phyloP scores from a whole-genome alignment of 2,797 vertebrate species.

The Coregonus sp. region DNA sequence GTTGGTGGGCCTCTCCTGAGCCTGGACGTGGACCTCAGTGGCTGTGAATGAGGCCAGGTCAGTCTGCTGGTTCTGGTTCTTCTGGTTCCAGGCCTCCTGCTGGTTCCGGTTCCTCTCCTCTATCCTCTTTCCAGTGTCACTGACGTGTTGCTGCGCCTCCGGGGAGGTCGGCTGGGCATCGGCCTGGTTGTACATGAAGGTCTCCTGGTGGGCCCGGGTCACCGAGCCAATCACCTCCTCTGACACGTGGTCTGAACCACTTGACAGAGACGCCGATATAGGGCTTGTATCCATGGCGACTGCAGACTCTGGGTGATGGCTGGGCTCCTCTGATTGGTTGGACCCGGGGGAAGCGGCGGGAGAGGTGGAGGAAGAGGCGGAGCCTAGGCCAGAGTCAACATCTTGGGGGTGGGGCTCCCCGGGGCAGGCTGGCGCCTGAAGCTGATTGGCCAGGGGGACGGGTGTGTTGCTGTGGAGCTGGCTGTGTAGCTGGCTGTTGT shows the following conservation, averaged over 20 bases:
- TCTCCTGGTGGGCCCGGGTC: constrained; percentile 88
- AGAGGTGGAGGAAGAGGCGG: constrained; percentile 40
- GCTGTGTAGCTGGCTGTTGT: constrained; percentile 78
- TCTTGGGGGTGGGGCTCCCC: constrained; percentile 34
- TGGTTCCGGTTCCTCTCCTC: constrained; percentile 32
- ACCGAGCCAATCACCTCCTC: constrained; percentile 90
- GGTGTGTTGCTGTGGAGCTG: constrained; percentile 66
- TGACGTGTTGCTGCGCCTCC: not conserved
- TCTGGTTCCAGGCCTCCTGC: constrained; percentile 63
- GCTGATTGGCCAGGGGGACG: constrained; percentile 38
- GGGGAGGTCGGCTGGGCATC: not conserved
- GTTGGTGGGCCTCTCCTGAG: constrained; percentile 28
- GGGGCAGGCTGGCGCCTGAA: constrained; percentile 23
- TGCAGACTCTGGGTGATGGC: constrained; percentile 44
- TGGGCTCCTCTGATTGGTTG: constrained; percentile 51
- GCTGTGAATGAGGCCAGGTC: constrained; percentile 46
- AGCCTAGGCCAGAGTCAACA: not conserved
- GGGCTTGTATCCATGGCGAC: constrained; percentile 70
- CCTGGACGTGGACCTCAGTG: not conserved
- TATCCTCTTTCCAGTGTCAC: constrained; percentile 40
- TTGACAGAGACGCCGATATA: constrained; percentile 59
- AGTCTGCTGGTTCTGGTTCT: constrained; percentile 60
- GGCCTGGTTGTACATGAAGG: constrained; percentile 87
- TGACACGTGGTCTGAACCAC: constrained; percentile 82
- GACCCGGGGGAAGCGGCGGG: constrained; percentile 47